Evolutionary conservation across 2,113 vertebrate genomes (phyloP).

Genomic region (Rhinogobius similis): DNA sequence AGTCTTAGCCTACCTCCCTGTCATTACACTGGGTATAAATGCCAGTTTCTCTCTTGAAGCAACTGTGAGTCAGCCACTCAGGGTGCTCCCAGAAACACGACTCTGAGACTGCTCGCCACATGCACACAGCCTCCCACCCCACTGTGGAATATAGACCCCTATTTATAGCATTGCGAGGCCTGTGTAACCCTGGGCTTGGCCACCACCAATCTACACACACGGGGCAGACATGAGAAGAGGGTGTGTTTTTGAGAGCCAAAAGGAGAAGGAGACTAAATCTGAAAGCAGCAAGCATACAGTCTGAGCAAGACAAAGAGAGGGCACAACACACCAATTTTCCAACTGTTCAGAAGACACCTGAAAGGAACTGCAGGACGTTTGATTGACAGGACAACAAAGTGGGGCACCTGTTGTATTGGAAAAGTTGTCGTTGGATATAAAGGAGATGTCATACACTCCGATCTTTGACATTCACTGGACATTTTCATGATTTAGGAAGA

Average conservation of each 20-base stretch:
- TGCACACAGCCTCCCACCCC: constrained; percentile 71
- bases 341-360: constrained; percentile 15
- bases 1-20: constrained; percentile 61
- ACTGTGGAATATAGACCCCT: constrained; percentile 79
- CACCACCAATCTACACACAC: constrained; percentile 38
- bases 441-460: constrained; percentile 29
- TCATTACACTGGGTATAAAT: constrained; percentile 73
- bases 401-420: constrained; percentile 53
- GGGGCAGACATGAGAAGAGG: constrained; percentile 32
- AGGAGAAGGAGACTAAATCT: constrained; percentile 39
- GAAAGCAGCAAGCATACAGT: constrained; percentile 33
- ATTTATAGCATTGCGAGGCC: constrained; percentile 78
- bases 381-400: constrained; percentile 46
- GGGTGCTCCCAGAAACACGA: constrained; percentile 71
- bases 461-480: constrained; percentile 34
- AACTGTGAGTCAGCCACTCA: constrained; percentile 63
- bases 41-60: constrained; percentile 59
- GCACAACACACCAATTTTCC: constrained; percentile 23
- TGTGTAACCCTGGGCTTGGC: constrained; percentile 63
- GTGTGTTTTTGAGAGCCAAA: constrained; percentile 38
- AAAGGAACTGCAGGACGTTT: constrained; percentile 32
- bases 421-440: constrained; percentile 26
- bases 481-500: constrained; percentile 22
- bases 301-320: constrained; percentile 30
- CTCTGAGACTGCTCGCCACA: constrained; percentile 65